Evolutionary conservation across 2,888 invertebrate genomes (phyloP).

Genomic region (Brachylomia viminalis): DNA sequence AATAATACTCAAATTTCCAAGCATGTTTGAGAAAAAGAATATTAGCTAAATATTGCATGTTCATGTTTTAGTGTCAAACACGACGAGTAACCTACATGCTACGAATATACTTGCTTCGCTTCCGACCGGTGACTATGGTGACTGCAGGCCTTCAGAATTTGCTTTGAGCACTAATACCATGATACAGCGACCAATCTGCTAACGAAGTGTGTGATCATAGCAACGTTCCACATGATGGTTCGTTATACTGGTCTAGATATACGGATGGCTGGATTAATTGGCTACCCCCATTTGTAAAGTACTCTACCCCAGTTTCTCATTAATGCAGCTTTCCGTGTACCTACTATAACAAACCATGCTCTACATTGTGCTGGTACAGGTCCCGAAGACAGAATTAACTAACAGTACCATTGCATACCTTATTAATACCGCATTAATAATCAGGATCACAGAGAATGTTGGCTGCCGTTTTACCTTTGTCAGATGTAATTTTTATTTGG

Average conservation of each 20-base stretch:
- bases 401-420: background rate
- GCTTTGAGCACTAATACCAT: slow-evolving; percentile 52
- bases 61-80: slow-evolving; percentile 6
- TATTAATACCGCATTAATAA: background rate
- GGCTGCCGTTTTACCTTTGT: background rate
- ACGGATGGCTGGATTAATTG: slow-evolving; percentile 33
- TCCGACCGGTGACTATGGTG: slow-evolving; percentile 6
- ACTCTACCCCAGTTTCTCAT: slow-evolving; percentile 1
- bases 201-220: slow-evolving; percentile 59
- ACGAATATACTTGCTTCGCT: slow-evolving; percentile 6
- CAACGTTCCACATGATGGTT: slow-evolving; percentile 29
- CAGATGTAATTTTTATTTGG: background rate
- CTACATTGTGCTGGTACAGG: background rate
- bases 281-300: background rate
- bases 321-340: background rate
- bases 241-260: slow-evolving; percentile 23
- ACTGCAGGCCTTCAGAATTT: slow-evolving; percentile 41
- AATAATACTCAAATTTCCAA: too few species aligned
- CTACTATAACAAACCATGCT: background rate
- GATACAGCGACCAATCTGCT: slow-evolving; percentile 58
- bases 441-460: background rate
- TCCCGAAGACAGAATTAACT: background rate
- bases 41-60: background rate
- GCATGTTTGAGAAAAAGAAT: too few species aligned
- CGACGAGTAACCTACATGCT: slow-evolving; percentile 1